Evolutionary conservation across 2,113 vertebrate species (phyloP).

Genomic region (Macquaria australasica): DNA sequence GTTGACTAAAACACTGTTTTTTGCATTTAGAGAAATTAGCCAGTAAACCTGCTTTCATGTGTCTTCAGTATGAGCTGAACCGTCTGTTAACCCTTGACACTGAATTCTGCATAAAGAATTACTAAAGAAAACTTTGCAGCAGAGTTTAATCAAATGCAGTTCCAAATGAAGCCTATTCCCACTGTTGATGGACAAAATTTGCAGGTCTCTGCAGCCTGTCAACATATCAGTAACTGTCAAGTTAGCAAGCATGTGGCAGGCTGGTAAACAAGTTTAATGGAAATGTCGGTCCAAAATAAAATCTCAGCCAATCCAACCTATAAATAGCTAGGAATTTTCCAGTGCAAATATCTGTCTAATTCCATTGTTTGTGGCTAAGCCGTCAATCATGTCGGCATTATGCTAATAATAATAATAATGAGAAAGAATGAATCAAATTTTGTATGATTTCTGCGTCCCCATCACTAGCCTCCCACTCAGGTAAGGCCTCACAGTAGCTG

Average conservation of each 20-base stretch:
- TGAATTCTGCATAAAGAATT: too few relatives aligned
- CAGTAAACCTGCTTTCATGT: neutral
- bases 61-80: slow-evolving; percentile 1
- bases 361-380: slow-evolving; percentile 47
- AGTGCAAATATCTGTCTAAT: slow-evolving; percentile 52
- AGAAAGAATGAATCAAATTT: slow-evolving; percentile 17
- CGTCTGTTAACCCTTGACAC: neutral
- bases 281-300: slow-evolving; percentile 65
- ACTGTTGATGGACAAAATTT: slow-evolving; percentile 36
- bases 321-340: slow-evolving; percentile 39
- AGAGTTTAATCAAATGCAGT: slow-evolving; percentile 23
- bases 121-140: slow-evolving; percentile 5
- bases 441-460: slow-evolving; percentile 23
- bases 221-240: slow-evolving; percentile 68
- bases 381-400: slow-evolving; percentile 51
- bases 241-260: slow-evolving; percentile 31
- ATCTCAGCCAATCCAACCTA: slow-evolving; percentile 42
- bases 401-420: slow-evolving; percentile 37
- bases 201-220: slow-evolving; percentile 45
- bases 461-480: neutral
- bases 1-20: too few relatives aligned
- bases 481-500: neutral
- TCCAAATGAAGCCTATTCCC: slow-evolving; percentile 14
- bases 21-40: too few relatives aligned
- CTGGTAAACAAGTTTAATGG: slow-evolving; percentile 60